phyloP scores from a whole-genome alignment of 2,113 vertebrate genomes.

The Petrocephalus microphthalmus region DNA sequence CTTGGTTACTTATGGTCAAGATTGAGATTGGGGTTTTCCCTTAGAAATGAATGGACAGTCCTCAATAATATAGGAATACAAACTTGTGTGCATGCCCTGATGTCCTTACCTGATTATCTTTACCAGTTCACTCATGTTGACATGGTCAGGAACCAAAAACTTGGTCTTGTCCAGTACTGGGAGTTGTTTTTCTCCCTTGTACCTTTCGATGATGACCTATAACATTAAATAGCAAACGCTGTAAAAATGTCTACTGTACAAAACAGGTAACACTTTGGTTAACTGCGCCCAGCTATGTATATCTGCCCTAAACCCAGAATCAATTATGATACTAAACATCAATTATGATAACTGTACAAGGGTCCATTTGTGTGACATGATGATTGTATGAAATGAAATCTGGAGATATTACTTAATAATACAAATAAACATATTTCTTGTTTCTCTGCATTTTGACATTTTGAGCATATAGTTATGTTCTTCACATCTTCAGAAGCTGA shows the following conservation, averaged over 20 bases:
- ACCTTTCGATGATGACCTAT: constrained; percentile 95
- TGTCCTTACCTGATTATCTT: constrained; percentile 90
- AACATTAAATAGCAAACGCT: not conserved
- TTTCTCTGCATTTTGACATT: not conserved
- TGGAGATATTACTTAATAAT: not conserved
- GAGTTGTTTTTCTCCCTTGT: constrained; percentile 96
- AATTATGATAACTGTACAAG: not conserved
- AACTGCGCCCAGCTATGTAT: not conserved
- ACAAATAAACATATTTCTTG: not conserved
- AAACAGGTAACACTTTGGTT: not conserved
- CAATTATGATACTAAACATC: not conserved
- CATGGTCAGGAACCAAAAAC: constrained; percentile 95
- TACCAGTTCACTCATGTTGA: constrained; percentile 98
- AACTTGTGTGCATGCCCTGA: not conserved
- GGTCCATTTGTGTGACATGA: not conserved
- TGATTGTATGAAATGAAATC: not conserved
- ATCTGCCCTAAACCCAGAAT: not conserved
- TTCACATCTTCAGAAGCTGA: not conserved
- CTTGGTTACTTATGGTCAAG: too few species aligned
- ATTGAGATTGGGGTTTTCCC: too few species aligned
- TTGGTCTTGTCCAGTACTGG: constrained; percentile 97
- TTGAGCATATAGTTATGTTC: not conserved
- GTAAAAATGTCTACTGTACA: not conserved
- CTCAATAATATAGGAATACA: not conserved
- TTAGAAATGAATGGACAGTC: too few species aligned